phyloP scores from a whole-genome alignment of 2,888 invertebrate genomes.

The Elegia similella region DNA sequence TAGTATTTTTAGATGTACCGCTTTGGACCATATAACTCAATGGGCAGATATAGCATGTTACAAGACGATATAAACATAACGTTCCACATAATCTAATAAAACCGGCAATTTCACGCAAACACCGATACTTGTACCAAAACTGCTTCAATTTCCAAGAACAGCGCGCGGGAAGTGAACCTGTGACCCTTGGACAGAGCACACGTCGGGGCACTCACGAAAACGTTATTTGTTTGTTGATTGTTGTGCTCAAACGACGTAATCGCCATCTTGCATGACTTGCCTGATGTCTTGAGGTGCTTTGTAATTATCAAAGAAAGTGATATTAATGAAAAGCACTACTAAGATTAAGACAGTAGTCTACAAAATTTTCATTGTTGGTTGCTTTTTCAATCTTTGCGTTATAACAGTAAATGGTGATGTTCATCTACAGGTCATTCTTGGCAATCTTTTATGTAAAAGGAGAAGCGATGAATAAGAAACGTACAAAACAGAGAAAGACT shows the following conservation, averaged over 20 bases:
- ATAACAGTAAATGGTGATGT: no score
- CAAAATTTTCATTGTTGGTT: not conserved
- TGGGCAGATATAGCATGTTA: not conserved
- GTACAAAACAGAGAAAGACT: no score
- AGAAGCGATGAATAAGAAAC: no score
- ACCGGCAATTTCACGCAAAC: slow-evolving; percentile 26
- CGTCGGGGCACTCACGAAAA: slow-evolving; percentile 50
- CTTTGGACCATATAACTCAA: not conserved
- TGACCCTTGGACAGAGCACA: slow-evolving; percentile 45
- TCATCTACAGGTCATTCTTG: no score
- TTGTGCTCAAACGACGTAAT: slow-evolving; percentile 42
- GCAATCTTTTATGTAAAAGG: no score
- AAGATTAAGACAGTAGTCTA: not conserved
- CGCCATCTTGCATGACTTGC: slow-evolving; percentile 28
- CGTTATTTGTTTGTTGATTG: slow-evolving; percentile 46
- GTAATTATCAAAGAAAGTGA: slow-evolving; percentile 11
- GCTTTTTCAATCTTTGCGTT: no score
- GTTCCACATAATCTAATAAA: slow-evolving; percentile 25
- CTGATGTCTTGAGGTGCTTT: slow-evolving; percentile 23
- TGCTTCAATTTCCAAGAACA: slow-evolving; percentile 44
- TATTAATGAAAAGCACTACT: not conserved
- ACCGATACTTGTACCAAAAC: slow-evolving; percentile 36
- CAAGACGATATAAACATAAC: slow-evolving; percentile 20
- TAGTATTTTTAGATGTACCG: not conserved
- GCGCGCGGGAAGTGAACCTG: slow-evolving; percentile 46